Evolutionary conservation across 2,113 vertebrate species (phyloP).

Genomic region (Strix aluco): DNA sequence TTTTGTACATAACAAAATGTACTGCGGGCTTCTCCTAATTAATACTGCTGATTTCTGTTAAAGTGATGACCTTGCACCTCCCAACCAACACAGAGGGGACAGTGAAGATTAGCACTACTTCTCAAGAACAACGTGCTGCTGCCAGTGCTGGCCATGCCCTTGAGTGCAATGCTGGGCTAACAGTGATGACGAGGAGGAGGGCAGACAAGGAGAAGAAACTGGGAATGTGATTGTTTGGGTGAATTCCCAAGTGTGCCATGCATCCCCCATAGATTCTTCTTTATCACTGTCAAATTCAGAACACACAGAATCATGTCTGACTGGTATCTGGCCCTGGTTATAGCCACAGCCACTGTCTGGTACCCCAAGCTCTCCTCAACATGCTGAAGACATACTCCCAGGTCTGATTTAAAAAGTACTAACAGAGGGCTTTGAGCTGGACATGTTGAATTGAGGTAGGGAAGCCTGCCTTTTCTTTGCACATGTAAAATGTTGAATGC

Average conservation of each 20-base stretch:
- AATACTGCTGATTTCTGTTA: neutral
- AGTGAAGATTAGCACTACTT: neutral
- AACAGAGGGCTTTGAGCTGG: neutral
- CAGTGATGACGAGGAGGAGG: fast-evolving
- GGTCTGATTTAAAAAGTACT: neutral
- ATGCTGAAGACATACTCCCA: neutral
- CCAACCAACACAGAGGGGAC: neutral
- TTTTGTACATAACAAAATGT: neutral
- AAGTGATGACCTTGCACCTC: neutral
- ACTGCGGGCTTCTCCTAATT: neutral
- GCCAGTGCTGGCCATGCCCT: neutral
- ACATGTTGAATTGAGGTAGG: neutral
- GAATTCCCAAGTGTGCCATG: neutral
- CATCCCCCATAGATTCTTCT: neutral
- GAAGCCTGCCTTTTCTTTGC: neutral
- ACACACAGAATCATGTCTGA: neutral
- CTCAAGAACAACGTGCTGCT: neutral
- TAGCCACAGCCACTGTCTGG: neutral
- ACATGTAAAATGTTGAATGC: neutral
- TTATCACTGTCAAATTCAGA: neutral
- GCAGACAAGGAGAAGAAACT: neutral
- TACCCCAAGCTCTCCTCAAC: neutral
- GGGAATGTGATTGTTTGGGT: neutral
- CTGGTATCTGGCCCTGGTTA: neutral
- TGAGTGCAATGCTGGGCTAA: neutral